phyloP scores from a whole-genome alignment of 2,888 invertebrate genomes.

The Cephus pygmeus region DNA sequence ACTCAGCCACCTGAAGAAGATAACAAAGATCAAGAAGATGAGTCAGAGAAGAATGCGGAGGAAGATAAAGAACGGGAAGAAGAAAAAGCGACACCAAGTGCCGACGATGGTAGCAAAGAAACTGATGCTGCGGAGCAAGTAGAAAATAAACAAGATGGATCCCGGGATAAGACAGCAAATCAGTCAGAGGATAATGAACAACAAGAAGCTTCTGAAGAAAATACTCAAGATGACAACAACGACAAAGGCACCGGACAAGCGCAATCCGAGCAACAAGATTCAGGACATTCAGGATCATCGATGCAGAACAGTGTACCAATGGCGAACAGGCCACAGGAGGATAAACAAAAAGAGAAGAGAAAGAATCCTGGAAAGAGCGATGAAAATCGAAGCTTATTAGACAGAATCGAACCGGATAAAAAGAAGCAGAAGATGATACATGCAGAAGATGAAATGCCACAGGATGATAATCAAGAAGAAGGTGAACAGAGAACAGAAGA shows the following conservation, averaged over 20 bases:
- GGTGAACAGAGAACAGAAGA: conserved; percentile 42
- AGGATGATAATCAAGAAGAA: conserved; percentile 68
- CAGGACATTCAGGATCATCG: conserved; percentile 74
- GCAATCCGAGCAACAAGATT: conserved; percentile 77
- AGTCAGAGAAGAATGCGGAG: conserved; percentile 63
- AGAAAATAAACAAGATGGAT: conserved; percentile 62
- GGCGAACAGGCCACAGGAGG: conserved; percentile 58
- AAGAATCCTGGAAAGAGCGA: conserved; percentile 82
- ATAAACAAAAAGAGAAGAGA: conserved; percentile 69
- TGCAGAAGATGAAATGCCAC: conserved; percentile 67
- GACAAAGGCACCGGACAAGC: conserved; percentile 80
- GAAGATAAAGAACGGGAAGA: conserved; percentile 48
- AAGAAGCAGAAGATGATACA: conserved; percentile 73
- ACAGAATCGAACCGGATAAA: conserved; percentile 73
- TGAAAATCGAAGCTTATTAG: conserved; percentile 77
- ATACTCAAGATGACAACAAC: conserved; percentile 70
- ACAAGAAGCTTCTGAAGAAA: conserved; percentile 65
- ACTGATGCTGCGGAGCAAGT: conserved; percentile 68
- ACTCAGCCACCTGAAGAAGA: conserved; percentile 67
- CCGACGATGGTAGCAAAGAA: conserved; percentile 59
- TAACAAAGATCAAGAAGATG: conserved; percentile 56
- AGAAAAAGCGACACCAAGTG: conserved; percentile 52
- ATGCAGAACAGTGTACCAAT: conserved; percentile 62
- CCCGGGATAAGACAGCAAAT: conserved; percentile 63
- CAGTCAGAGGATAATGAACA: conserved; percentile 67